phyloP scores from a whole-genome alignment of 2,797 vertebrate genomes.

The Enteromius unitaeniatus region DNA sequence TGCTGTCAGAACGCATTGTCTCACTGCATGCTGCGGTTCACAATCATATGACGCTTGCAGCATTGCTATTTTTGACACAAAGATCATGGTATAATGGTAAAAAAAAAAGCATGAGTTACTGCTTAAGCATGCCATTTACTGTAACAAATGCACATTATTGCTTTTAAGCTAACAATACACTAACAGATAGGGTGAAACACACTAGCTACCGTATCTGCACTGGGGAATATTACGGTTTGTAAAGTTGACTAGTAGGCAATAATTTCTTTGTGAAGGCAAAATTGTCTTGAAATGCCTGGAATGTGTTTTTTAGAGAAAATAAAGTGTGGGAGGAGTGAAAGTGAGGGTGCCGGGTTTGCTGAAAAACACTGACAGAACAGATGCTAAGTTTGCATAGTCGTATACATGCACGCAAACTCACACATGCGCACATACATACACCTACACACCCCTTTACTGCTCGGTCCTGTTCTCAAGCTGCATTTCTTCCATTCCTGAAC shows the following conservation, averaged over 20 bases:
- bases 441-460: constrained; percentile 32
- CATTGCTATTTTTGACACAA: constrained; percentile 28
- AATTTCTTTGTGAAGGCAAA: neutral
- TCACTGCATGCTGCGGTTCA: neutral
- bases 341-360: neutral
- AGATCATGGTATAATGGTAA: constrained; percentile 25
- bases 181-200: neutral
- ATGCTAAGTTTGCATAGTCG: constrained; percentile 40
- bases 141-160: neutral
- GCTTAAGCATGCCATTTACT: constrained; percentile 16
- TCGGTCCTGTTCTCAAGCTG: constrained; percentile 6
- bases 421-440: constrained; percentile 25
- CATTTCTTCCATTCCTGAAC: constrained; percentile 38
- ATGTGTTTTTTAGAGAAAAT: constrained; percentile 23
- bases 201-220: neutral
- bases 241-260: constrained; percentile 7
- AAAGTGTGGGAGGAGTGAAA: constrained; percentile 39
- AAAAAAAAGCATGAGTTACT: neutral
- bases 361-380: constrained; percentile 33
- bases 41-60: neutral
- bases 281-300: neutral
- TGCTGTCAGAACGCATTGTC: neutral
- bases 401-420: neutral
- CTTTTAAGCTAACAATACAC: neutral
- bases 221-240: neutral